phyloP scores from a whole-genome alignment of 2,888 invertebrate species.

The Clivina fossor region DNA sequence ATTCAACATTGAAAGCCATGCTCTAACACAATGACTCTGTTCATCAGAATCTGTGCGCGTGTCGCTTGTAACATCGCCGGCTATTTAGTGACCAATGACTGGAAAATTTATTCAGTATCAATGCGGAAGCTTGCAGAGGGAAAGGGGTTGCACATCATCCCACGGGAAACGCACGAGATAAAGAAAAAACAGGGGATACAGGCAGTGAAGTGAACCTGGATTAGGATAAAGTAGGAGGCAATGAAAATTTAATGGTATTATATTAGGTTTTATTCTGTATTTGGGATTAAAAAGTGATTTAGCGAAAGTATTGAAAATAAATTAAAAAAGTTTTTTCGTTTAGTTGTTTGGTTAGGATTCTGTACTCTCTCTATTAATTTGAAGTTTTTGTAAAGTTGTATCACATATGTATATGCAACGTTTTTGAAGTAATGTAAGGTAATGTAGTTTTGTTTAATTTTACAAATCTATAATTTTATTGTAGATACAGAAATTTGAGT shows the following conservation, averaged over 20 bases:
- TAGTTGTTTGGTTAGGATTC: no score
- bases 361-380: no score
- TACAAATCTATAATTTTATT: no score
- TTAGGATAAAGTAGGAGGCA: conserved; percentile 3
- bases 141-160: conserved; percentile 8
- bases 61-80: conserved; percentile 42
- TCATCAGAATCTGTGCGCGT: conserved; percentile 6
- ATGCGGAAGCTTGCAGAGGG: conserved; percentile 3
- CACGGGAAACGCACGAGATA: conserved; percentile 14
- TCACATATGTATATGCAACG: no score
- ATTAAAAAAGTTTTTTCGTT: no score
- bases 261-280: no score
- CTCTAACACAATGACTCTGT: conserved; percentile 1
- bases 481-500: no score
- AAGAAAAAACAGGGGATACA: not conserved
- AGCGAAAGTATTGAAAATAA: no score
- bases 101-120: conserved; percentile 51
- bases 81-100: conserved; percentile 51
- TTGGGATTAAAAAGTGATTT: no score
- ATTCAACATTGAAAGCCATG: not conserved
- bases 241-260: conserved; percentile 20
- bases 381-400: no score
- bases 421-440: no score
- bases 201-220: conserved; percentile 19
- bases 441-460: no score